A percentile compares a stretch with the other conserved stretches of the same genome.
These are phyloP conservation scores for Drosophila chauvacae DNA, from an alignment of 1,140 invertebrate species.

Conservation along the genomic window DNA sequence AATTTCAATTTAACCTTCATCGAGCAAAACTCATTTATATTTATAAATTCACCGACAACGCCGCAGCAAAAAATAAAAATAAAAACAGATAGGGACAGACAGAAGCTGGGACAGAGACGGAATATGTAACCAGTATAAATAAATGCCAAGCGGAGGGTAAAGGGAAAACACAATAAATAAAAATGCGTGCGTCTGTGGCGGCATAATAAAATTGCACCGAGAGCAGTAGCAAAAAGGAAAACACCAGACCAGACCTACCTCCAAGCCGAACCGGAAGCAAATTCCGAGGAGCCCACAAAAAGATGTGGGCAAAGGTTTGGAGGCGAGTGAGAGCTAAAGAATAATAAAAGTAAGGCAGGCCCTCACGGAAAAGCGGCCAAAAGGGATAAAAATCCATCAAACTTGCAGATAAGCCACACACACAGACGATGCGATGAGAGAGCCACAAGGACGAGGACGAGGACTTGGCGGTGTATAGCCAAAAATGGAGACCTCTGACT, in stretches of 20 bases:
- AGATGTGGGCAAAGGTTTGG: slow-evolving; percentile 19
- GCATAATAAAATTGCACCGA: slow-evolving; percentile 75
- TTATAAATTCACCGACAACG: slow-evolving; percentile 80
- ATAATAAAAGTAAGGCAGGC: slow-evolving; percentile 42
- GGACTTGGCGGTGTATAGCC: slow-evolving; percentile 13
- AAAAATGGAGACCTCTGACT: slow-evolving; percentile 20
- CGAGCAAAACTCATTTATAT: slow-evolving; percentile 82
- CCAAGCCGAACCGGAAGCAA: slow-evolving; percentile 38
- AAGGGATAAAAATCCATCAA: slow-evolving; percentile 82
- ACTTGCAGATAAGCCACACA: slow-evolving; percentile 79
- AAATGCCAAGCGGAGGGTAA: slow-evolving; percentile 37
- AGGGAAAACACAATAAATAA: slow-evolving; percentile 71
- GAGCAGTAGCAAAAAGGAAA: slow-evolving; percentile 23
- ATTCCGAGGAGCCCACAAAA: slow-evolving; percentile 46
- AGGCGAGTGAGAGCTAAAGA: slow-evolving; percentile 21
- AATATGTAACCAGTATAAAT: slow-evolving; percentile 48
- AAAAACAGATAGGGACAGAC: slow-evolving; percentile 30
- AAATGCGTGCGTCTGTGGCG: slow-evolving; percentile 65
- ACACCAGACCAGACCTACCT: slow-evolving; percentile 16
- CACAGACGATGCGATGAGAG: slow-evolving; percentile 26
- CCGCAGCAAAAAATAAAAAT: slow-evolving; percentile 37
- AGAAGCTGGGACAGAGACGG: slow-evolving; percentile 16
- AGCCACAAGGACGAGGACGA: slow-evolving; percentile 11
- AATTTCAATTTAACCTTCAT: slow-evolving; percentile 84
- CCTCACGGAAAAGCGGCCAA: slow-evolving; percentile 48